Evolutionary conservation across 2,113 vertebrate species (phyloP).

Genomic region (Eolophus roseicapilla): DNA sequence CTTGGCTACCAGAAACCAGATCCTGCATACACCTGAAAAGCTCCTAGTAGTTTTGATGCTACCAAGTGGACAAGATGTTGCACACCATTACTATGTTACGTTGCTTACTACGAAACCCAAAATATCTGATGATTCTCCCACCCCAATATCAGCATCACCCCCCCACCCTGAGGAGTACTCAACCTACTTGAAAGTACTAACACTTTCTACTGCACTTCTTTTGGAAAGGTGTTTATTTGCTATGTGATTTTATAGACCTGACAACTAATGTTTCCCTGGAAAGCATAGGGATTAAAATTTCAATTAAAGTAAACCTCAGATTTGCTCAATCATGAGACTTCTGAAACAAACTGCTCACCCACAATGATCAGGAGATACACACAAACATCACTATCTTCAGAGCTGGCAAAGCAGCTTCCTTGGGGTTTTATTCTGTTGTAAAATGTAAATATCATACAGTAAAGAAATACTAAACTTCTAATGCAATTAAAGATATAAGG

Average conservation of each 20-base stretch:
- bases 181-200: neutral
- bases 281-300: neutral
- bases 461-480: neutral
- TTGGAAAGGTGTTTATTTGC: neutral
- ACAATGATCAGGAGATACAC: accelerated
- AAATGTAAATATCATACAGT: neutral
- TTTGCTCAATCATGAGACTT: neutral
- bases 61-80: neutral
- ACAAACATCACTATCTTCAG: neutral
- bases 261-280: neutral
- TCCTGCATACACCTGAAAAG: neutral
- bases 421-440: neutral
- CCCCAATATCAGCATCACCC: neutral
- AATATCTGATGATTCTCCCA: neutral
- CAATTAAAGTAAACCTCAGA: neutral
- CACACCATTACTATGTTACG: accelerated
- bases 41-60: neutral
- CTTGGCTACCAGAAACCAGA: neutral
- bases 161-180: neutral
- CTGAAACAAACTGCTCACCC: neutral
- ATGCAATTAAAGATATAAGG: neutral
- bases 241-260: neutral
- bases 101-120: neutral
- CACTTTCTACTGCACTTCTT: neutral
- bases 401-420: neutral